Percentiles rank a stretch among this genome's conserved stretches.
These are phyloP conservation scores for Drosophila nr. fundita DNA, from an alignment of 2,888 invertebrate genomes.

Conservation along the genomic window DNA sequence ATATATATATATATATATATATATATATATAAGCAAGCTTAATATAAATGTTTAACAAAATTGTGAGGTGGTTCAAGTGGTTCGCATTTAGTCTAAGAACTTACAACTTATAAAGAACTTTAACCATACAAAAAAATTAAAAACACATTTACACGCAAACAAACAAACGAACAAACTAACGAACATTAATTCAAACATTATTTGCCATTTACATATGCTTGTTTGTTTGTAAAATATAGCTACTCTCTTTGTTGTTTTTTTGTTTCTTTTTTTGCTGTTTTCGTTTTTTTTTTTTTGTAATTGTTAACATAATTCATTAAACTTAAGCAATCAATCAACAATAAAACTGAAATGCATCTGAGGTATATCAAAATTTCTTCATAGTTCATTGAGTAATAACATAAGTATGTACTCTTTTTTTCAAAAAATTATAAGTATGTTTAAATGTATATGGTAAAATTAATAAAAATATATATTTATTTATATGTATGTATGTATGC, in stretches of 20 bases:
- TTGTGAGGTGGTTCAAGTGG: conserved; percentile 80
- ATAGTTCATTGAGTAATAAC: conserved; percentile 78
- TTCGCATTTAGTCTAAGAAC: conserved; percentile 68
- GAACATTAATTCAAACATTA: conserved; percentile 23
- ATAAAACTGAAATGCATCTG: conserved; percentile 85
- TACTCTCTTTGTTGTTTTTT: conserved; percentile 20
- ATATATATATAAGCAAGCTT: conserved; percentile 54
- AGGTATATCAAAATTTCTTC: conserved; percentile 85
- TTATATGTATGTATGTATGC: conserved; percentile 26
- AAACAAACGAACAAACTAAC: conserved; percentile 33
- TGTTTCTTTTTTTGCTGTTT: not conserved
- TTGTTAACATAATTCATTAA: conserved; percentile 54
- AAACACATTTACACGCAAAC: conserved; percentile 43
- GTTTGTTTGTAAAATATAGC: conserved; percentile 22
- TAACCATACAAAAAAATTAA: conserved; percentile 51
- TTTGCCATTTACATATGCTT: conserved; percentile 24
- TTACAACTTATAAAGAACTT: conserved; percentile 57
- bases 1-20: conserved; percentile 39
- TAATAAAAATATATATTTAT: conserved; percentile 16
- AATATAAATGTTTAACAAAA: conserved; percentile 75
- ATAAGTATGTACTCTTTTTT: conserved; percentile 46
- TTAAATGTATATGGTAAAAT: conserved; percentile 14
- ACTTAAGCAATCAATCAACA: conserved; percentile 80
- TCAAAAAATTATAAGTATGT: conserved; percentile 55
- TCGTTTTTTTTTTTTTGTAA: conserved; percentile 14